Evolutionary conservation across 1,140 invertebrate species (phyloP).

Genomic region (Idris sp.): DNA sequence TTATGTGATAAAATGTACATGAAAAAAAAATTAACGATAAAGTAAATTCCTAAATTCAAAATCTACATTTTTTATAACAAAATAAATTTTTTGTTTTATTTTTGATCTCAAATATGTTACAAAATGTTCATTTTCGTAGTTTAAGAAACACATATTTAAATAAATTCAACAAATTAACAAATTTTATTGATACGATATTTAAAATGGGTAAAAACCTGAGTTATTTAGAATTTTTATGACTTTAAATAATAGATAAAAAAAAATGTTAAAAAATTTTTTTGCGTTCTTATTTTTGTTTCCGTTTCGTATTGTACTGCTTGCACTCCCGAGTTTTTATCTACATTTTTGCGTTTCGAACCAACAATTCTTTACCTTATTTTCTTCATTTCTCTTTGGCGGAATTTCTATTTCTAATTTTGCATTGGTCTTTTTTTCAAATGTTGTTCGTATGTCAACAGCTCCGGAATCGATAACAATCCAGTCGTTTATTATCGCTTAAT

Average conservation of each 20-base stretch:
- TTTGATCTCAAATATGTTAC: too few relatives aligned
- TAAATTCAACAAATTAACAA: not conserved
- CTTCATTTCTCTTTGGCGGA: conserved; percentile 21
- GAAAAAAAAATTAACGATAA: too few relatives aligned
- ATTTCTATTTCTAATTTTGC: conserved; percentile 34
- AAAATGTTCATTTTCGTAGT: too few relatives aligned
- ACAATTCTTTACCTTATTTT: conserved; percentile 17
- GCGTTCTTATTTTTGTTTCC: conserved; percentile 76
- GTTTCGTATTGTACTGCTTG: conserved; percentile 65
- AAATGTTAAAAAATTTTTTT: conserved; percentile 69
- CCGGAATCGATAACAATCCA: conserved; percentile 96
- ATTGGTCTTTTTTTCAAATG: conserved; percentile 23
- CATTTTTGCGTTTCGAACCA: conserved; percentile 40
- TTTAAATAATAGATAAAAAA: conserved; percentile 48
- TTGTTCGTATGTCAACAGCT: conserved; percentile 82
- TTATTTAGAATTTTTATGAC: conserved; percentile 34
- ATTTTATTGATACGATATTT: conserved; percentile 39
- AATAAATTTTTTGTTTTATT: too few relatives aligned
- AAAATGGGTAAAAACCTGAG: conserved; percentile 21
- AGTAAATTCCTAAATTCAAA: too few relatives aligned
- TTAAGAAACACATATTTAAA: too few relatives aligned
- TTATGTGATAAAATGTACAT: too few relatives aligned
- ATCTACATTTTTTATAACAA: too few relatives aligned
- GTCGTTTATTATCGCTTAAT: conserved; percentile 96
- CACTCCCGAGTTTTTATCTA: conserved; percentile 41